Evolutionary conservation across 2,113 vertebrate species (phyloP), one percentile per base, ranked within the genome.

Genomic region (Apteryx mantelli): DNA sequence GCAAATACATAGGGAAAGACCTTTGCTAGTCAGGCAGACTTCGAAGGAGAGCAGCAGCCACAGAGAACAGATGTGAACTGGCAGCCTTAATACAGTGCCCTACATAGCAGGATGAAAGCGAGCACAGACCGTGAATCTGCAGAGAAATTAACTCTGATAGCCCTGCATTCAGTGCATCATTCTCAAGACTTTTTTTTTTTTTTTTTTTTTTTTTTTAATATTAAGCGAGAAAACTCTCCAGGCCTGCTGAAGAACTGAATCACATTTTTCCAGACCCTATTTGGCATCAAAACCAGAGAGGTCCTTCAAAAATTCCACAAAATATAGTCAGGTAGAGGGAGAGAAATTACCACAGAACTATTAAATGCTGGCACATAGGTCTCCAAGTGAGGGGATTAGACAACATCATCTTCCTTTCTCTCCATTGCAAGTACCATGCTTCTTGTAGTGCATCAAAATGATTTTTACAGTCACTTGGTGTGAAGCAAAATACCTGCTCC

Each of bases 391-490:
- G 52, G 34, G 18, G 21, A 71, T 58, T 30, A 77, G 25, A 18
- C 60, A 79, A 2, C 19, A 58, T 26, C 14, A 42, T 12, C n/a
- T 58, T 66, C 34, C 21, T 24, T 75, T 36, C 85, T 56, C 22
- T 66, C 14, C 32, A 26, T 17, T 68, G 52, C 56, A 70, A 73
- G 30, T 71, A 74, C 60, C 17, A 22, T 7, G 32, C 48, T 80
- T 46, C 1, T 0, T 13, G 32, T 3, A 22, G 13, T 2, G 48
- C 2, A 1, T 3, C 48, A 32, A 22, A 90, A 22, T 11, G 42
- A 61, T 44, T 73, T 48, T 28, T 9, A 68, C n/a, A 68, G 5
- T 42, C 30, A 9, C 34, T 64, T 63, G 3, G 3, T 30, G 40
- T 58, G 24, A 71, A 71, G 53, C 8, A 9, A 21, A 60, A 75